These are phyloP conservation scores for Terrapene triunguis DNA, from an alignment of 2,113 vertebrate species.

Conservation along the genomic window DNA sequence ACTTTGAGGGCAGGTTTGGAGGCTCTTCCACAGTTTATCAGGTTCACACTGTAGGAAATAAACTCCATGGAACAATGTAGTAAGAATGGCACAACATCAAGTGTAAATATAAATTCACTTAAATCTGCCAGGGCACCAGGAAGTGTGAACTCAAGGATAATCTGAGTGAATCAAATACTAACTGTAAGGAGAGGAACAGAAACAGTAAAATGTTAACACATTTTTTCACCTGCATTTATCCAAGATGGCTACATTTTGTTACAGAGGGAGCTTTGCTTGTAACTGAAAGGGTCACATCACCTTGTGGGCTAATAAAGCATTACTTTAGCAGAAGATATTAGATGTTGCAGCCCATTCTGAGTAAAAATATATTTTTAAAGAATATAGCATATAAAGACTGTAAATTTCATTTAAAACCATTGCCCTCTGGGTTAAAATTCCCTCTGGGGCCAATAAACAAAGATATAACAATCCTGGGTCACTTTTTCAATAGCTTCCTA, in stretches of 20 bases:
- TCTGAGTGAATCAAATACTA: constrained; percentile 9
- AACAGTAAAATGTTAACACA: background rate
- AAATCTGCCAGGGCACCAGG: background rate
- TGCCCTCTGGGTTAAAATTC: background rate
- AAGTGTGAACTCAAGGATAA: background rate
- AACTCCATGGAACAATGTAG: background rate
- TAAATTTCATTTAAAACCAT: background rate
- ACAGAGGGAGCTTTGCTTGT: background rate
- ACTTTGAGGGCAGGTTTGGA: background rate
- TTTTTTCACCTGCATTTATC: constrained; percentile 16
- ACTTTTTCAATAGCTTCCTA: background rate
- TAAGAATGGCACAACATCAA: background rate
- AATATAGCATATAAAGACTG: background rate
- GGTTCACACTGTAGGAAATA: background rate
- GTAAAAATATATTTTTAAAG: background rate
- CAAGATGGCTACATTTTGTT: background rate
- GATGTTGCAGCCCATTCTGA: background rate
- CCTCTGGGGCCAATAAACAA: background rate
- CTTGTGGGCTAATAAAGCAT: background rate
- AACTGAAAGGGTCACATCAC: background rate
- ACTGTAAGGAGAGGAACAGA: background rate
- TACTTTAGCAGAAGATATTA: background rate
- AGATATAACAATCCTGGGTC: background rate
- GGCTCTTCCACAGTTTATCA: background rate
- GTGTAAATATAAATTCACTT: background rate